Percentiles rank a stretch among this genome's conserved stretches.
phyloP scores from a whole-genome alignment of 2,113 vertebrate species.

The Tachysurus vachellii region DNA sequence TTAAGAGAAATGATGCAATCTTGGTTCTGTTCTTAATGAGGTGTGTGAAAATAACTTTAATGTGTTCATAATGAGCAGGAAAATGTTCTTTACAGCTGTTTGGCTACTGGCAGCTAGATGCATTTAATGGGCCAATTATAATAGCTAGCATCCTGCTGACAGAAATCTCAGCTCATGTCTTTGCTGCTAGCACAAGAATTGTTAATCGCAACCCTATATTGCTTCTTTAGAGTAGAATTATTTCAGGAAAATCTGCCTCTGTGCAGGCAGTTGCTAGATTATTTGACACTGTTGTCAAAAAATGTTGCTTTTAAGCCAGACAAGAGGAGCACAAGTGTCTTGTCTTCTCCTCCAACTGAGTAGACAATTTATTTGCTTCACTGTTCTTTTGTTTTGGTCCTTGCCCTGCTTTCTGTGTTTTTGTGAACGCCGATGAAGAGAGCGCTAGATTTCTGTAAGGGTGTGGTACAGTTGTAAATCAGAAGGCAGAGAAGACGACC shows the following conservation, averaged over 20 bases:
- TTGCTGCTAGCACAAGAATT: background rate
- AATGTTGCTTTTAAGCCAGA: background rate
- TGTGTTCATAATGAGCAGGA: conserved; percentile 20
- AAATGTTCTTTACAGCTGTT: conserved; percentile 20
- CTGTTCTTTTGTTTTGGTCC: background rate
- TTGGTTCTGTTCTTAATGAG: background rate
- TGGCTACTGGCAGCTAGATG: background rate
- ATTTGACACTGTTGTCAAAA: background rate
- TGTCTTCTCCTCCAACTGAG: background rate
- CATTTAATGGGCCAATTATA: conserved; percentile 15
- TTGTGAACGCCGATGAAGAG: background rate
- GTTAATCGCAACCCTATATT: background rate
- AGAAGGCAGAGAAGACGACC: background rate
- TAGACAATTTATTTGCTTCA: background rate
- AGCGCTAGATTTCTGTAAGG: background rate
- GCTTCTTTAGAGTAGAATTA: background rate
- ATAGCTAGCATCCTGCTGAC: conserved; percentile 12
- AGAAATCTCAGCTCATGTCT: background rate
- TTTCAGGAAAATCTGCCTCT: background rate
- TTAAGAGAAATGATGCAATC: background rate
- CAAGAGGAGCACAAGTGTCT: background rate
- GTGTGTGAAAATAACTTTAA: background rate
- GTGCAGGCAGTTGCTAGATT: background rate
- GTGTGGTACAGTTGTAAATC: conserved; percentile 34
- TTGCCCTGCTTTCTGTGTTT: background rate